phyloP scores from a whole-genome alignment of 2,113 vertebrate genomes.

The Scophthalmus maximus region DNA sequence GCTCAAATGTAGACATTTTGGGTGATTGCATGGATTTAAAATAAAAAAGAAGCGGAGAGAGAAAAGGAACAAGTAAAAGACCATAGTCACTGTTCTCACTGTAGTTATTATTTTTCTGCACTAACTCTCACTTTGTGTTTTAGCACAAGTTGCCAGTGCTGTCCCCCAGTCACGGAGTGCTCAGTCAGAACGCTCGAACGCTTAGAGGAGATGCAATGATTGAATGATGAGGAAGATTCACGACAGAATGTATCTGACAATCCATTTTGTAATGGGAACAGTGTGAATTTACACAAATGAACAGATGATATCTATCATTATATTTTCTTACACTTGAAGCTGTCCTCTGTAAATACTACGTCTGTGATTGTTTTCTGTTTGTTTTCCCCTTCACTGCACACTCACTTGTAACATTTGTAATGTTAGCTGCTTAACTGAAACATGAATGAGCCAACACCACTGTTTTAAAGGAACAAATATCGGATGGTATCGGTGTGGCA shows the following conservation, averaged over 20 bases:
- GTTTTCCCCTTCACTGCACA: constrained; percentile 32
- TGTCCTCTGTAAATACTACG: constrained; percentile 43
- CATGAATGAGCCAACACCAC: constrained; percentile 44
- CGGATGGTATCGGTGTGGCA: not conserved
- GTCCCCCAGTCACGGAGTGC: not conserved
- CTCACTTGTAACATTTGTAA: constrained; percentile 56
- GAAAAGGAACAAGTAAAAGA: not conserved
- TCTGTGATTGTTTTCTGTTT: not conserved
- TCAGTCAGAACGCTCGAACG: not conserved
- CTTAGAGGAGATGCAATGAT: constrained; percentile 25
- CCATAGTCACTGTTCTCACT: not conserved
- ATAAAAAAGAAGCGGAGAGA: not conserved
- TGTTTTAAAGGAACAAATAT: constrained; percentile 30
- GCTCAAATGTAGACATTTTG: not conserved
- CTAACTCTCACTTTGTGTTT: not conserved
- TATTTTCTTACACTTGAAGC: constrained; percentile 71
- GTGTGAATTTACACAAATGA: constrained; percentile 34
- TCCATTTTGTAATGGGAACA: constrained; percentile 57
- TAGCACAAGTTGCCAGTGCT: not conserved
- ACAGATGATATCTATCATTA: constrained; percentile 55
- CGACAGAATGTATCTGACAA: constrained; percentile 67
- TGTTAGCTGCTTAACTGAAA: constrained; percentile 45
- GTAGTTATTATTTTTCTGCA: not conserved
- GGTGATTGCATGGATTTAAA: not conserved
- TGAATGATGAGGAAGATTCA: constrained; percentile 28